phyloP scores from a whole-genome alignment of 2,113 vertebrate genomes.

The Uropsilus gracilis region DNA sequence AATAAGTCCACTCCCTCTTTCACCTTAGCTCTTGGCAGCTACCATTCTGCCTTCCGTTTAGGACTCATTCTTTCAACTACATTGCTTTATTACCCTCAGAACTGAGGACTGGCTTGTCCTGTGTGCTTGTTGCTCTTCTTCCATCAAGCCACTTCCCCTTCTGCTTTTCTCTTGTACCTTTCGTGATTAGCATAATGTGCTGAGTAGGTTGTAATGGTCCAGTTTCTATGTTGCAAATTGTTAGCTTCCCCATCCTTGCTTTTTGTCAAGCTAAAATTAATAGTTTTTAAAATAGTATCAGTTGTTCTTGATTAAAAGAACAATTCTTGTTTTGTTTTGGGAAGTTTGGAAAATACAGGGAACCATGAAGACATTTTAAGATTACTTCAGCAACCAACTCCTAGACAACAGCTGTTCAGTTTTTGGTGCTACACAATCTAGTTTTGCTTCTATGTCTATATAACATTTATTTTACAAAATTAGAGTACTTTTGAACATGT shows the following conservation, averaged over 20 bases:
- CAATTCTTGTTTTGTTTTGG: not conserved
- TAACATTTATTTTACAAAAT: not conserved
- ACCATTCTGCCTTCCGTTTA: not conserved
- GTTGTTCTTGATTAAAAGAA: not conserved
- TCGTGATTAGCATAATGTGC: no score
- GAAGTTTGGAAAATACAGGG: not conserved
- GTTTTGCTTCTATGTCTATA: not conserved
- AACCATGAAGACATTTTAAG: not conserved
- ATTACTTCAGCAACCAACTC: not conserved
- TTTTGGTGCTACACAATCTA: not conserved
- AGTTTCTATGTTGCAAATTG: fast-evolving
- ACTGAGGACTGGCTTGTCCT: not conserved
- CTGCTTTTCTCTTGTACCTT: fast-evolving
- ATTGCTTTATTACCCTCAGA: fast-evolving
- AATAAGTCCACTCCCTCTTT: fast-evolving
- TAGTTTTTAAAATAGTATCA: not conserved
- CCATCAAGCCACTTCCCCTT: fast-evolving
- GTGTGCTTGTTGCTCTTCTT: not conserved
- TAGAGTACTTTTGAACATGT: not conserved
- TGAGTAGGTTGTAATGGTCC: no score
- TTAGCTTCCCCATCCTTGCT: not conserved
- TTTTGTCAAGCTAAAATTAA: not conserved
- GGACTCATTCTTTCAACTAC: not conserved
- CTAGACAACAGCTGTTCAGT: not conserved
- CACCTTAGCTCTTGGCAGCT: not conserved